Conservation (phyloP, 2,797 vertebrate species). For the Erethizon dorsatum region DNA sequence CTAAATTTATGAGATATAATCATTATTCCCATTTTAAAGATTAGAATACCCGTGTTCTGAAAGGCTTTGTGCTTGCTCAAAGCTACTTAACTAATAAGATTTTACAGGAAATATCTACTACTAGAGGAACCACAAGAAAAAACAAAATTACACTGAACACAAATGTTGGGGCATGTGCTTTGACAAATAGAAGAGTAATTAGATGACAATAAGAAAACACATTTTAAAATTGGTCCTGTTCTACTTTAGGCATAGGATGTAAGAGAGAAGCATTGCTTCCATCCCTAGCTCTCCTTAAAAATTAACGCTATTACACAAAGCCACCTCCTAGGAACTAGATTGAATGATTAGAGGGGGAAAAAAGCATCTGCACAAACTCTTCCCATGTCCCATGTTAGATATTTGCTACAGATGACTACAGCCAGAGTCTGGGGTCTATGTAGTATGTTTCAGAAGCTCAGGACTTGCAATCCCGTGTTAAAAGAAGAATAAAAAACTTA, state of each 20-base stretch:
- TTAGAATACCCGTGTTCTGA: neutral
- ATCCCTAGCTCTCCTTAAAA: slow-evolving; percentile 36
- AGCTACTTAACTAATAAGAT: neutral
- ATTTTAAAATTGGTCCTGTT: slow-evolving; percentile 2
- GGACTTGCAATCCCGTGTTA: neutral
- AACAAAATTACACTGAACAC: neutral
- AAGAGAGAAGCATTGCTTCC: slow-evolving; percentile 45
- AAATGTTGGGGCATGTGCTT: neutral
- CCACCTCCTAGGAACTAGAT: neutral
- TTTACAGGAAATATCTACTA: slow-evolving; percentile 2
- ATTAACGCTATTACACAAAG: slow-evolving; percentile 35
- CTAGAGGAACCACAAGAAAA: neutral
- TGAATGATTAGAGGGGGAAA: neutral
- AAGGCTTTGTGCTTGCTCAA: neutral
- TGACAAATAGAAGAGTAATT: neutral
- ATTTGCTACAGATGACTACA: neutral
- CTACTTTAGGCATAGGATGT: neutral
- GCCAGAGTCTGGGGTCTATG: neutral
- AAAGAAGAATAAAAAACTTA: neutral
- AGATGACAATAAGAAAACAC: neutral
- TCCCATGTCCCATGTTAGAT: neutral
- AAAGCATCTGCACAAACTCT: neutral
- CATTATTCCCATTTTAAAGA: slow-evolving; percentile 36
- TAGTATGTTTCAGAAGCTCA: neutral
- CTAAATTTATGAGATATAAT: neutral